phyloP scores from a whole-genome alignment of 2,113 vertebrate species.

The Tragelaphus buxtoni region DNA sequence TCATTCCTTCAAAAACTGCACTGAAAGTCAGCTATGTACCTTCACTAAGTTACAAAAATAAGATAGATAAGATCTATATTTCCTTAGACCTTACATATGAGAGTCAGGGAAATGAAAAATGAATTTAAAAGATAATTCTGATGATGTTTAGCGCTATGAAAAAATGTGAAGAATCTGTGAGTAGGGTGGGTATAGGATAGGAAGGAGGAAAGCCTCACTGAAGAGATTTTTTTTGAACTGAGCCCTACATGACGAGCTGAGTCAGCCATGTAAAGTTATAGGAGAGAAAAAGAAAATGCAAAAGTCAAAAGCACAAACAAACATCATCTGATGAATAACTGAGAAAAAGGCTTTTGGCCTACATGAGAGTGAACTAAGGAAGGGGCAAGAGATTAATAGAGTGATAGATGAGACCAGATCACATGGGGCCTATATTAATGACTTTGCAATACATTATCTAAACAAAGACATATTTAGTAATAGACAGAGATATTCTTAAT shows the following conservation, averaged over 20 bases:
- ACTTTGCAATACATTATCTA: neutral
- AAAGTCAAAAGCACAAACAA: neutral
- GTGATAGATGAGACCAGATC: neutral
- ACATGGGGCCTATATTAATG: neutral
- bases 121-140: neutral
- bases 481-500: neutral
- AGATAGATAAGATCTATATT: neutral
- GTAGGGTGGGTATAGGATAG: neutral
- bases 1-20: neutral
- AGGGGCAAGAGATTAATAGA: neutral
- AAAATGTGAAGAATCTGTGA: neutral
- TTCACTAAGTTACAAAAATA: neutral
- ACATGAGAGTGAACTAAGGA: neutral
- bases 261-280: neutral
- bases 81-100: neutral
- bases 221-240: neutral
- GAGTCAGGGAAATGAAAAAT: neutral
- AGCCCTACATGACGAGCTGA: neutral
- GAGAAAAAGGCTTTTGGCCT: neutral
- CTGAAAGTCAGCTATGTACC: neutral
- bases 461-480: neutral
- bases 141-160: neutral
- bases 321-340: neutral
- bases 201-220: neutral
- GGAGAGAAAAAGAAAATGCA: neutral